Percentiles rank a stretch among this genome's conserved stretches.
These are phyloP conservation scores for Heliocidaris erythrogramma DNA, from an alignment of 35 echinoderm and acorn worm genomes.

Conservation along the genomic window DNA sequence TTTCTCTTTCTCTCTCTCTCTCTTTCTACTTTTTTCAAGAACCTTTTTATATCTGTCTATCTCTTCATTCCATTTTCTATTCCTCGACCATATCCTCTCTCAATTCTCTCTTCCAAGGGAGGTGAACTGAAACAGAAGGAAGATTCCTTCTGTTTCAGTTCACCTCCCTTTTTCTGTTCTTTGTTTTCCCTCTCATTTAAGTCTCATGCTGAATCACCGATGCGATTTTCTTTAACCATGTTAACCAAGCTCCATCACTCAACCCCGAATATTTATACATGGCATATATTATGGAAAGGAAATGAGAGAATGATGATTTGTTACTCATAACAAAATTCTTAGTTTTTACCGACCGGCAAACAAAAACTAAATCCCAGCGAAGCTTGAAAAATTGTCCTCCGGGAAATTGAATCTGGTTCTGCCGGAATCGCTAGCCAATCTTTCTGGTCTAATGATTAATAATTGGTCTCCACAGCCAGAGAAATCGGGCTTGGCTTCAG, in stretches of 20 bases:
- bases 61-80: background rate
- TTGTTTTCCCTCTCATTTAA: no score
- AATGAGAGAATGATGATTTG: no score
- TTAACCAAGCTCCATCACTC: no score
- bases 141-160: background rate
- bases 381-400: background rate
- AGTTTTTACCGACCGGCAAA: background rate
- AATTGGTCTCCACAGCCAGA: background rate
- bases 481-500: background rate
- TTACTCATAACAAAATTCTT: background rate
- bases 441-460: background rate
- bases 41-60: no score
- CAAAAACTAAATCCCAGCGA: background rate
- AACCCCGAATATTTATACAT: no score
- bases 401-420: background rate
- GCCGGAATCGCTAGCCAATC: background rate
- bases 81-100: background rate
- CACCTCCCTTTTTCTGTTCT: no score
- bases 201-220: no score
- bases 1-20: no score
- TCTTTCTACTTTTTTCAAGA: no score
- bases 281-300: no score
- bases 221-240: no score
- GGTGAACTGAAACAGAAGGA: no score
- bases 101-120: background rate